Conservation (phyloP, 2,888 invertebrate species). For the Pedicia rivosa region DNA sequence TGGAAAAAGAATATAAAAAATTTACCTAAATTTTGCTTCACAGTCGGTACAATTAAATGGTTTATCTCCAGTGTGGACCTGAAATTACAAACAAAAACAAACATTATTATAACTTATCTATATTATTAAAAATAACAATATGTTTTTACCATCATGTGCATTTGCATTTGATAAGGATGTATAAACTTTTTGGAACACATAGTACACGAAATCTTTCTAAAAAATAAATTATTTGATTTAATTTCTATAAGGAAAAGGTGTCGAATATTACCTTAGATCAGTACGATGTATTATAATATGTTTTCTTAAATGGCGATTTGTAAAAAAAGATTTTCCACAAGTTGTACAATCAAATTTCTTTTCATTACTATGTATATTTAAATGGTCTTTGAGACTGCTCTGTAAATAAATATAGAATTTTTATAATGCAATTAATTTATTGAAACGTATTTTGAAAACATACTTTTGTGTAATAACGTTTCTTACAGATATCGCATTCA, state of each 20-base stretch:
- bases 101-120: too few relatives aligned
- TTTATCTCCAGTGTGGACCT: constrained; percentile 3
- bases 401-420: not conserved
- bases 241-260: too few relatives aligned
- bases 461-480: constrained; percentile 3
- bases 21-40: constrained; percentile 4
- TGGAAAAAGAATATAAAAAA: too few relatives aligned
- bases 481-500: constrained; percentile 1
- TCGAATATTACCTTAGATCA: too few relatives aligned
- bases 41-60: not conserved
- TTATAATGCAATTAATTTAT: too few relatives aligned
- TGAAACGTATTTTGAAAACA: too few relatives aligned
- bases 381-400: constrained; percentile 3
- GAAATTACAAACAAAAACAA: too few relatives aligned
- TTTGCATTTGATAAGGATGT: constrained; percentile 2
- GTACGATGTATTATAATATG: not conserved
- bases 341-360: constrained; percentile 1
- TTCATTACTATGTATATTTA: not conserved
- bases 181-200: constrained; percentile 2
- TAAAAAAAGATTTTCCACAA: not conserved
- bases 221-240: not conserved
- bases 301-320: not conserved
- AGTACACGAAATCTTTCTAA: not conserved
- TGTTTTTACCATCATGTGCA: constrained; percentile 3
- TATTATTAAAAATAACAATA: too few relatives aligned